Base-by-base conservation (phyloP, 2,113 vertebrate genomes). In the Dicentrarchus labrax region DNA sequence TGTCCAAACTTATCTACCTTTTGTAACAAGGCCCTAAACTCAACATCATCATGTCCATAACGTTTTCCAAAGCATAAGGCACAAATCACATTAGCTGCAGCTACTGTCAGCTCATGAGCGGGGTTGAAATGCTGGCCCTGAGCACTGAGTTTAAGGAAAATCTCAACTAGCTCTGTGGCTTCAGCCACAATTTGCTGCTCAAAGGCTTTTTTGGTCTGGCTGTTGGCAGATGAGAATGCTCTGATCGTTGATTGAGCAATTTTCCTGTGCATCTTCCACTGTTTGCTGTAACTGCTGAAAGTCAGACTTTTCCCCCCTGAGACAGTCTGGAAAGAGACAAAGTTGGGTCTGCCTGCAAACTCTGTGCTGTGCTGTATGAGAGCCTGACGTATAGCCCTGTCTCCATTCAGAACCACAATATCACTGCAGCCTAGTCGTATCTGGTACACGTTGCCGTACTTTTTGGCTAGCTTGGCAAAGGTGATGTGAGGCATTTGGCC, bases 281-380 rank as follows among this genome's bases (percentile, higher is more conserved):
- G 92, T 72, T 92, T 93, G 61, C 94, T 95, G 93, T 96, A 96
- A 74, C 80, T 91, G 16, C 84, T 88, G 53, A 97, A 97, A 7
- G 93, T 93, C 72, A 96, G 59, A 69, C 96, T 95, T 13, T 82
- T 94, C 1, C 96, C 96, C 0, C 95, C 95, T 0, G 96, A 96
- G 21, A 97, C 92, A 76, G 85, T 12, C 85, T 90, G 88, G 77
- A 97, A 97, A 8, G 97, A 97, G 0, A 89, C 82, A 85, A 97
- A 97, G 71, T 97, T 95, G 0, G 97, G 97, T 91, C 97, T 93
- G 71, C 96, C 96, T 15, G 97, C 97, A 79, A 97, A 97, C 50
- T 94, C 96, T 1, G 75, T 80, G 73, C 95, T 94, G 86, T 92
- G 91, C 69, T 94, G 90, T 30, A 97, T 84, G 69, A 97, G 90